Conservation (phyloP, 2,888 invertebrate species). For the Ochropleura plecta region DNA sequence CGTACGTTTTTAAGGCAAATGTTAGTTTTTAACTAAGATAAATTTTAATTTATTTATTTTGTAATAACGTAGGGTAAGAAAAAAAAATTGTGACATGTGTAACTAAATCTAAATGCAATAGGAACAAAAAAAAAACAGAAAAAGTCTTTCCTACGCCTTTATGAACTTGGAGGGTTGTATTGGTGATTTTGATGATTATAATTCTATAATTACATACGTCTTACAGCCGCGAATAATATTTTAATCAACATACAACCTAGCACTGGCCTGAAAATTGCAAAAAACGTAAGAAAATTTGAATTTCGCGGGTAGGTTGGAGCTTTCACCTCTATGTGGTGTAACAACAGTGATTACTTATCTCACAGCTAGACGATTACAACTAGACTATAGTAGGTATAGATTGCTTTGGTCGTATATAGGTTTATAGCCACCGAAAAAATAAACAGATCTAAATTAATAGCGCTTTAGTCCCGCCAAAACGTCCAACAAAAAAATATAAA, state of each 20-base stretch:
- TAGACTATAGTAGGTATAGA: constrained; percentile 75
- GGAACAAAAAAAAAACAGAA: too few relatives aligned
- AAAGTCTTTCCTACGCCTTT: too few relatives aligned
- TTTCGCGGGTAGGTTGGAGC: too few relatives aligned
- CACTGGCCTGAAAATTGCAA: too few relatives aligned
- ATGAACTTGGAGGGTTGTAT: too few relatives aligned
- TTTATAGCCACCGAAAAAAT: constrained; percentile 70
- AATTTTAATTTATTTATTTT: constrained; percentile 17
- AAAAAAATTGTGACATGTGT: background rate
- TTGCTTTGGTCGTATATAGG: constrained; percentile 84
- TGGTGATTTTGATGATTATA: too few relatives aligned
- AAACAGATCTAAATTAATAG: constrained; percentile 49
- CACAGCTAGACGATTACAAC: constrained; percentile 70
- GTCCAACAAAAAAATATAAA: constrained; percentile 19
- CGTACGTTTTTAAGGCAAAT: constrained; percentile 55
- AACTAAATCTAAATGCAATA: too few relatives aligned
- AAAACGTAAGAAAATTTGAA: too few relatives aligned
- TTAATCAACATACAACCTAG: too few relatives aligned
- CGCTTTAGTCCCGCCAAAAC: constrained; percentile 56
- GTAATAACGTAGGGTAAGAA: background rate
- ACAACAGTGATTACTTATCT: constrained; percentile 70
- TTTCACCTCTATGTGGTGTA: constrained; percentile 37
- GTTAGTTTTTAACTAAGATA: constrained; percentile 17
- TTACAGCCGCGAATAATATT: too few relatives aligned
- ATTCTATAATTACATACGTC: too few relatives aligned